Evolutionary conservation across 2,797 vertebrate genomes (phyloP).

Genomic region (Chromis chromis): DNA sequence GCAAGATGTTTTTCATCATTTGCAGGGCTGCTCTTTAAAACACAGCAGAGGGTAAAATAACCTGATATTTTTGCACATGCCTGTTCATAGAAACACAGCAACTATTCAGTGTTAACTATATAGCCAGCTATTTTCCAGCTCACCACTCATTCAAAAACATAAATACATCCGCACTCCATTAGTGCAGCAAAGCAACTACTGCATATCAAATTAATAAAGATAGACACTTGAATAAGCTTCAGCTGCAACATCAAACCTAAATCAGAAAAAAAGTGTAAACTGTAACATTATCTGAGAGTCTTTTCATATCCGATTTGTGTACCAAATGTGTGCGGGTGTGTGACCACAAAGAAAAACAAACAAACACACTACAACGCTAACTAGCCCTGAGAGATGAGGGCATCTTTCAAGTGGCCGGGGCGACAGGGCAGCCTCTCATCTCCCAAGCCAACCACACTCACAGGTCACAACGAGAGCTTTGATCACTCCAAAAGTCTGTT

Average conservation of each 20-base stretch:
- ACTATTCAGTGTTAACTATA: not conserved
- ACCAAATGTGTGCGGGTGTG: slow-evolving; percentile 6
- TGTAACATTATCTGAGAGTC: slow-evolving; percentile 33
- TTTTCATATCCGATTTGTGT: slow-evolving; percentile 50
- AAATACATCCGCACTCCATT: slow-evolving; percentile 14
- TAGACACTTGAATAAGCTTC: slow-evolving; percentile 31
- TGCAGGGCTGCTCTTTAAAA: slow-evolving; percentile 3
- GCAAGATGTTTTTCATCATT: not conserved
- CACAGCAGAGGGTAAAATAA: slow-evolving; percentile 20
- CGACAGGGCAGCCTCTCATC: slow-evolving; percentile 69
- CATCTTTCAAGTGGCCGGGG: slow-evolving; percentile 71
- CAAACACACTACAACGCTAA: slow-evolving; percentile 63
- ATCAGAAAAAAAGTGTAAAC: slow-evolving; percentile 31
- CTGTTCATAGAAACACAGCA: slow-evolving; percentile 2
- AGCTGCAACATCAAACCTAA: slow-evolving; percentile 34
- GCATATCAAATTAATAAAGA: slow-evolving; percentile 26
- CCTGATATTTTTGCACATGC: slow-evolving; percentile 6
- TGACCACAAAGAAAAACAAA: slow-evolving; percentile 71
- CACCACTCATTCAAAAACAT: slow-evolving; percentile 24
- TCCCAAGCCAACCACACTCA: slow-evolving; percentile 51
- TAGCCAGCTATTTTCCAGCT: slow-evolving; percentile 29
- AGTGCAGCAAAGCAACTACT: slow-evolving; percentile 7
- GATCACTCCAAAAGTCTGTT: slow-evolving; percentile 70
- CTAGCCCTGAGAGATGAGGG: slow-evolving; percentile 60
- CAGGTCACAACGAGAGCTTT: slow-evolving; percentile 74